Conservation (phyloP, 1,140 invertebrate genomes). For the Drosophila nikananu region DNA sequence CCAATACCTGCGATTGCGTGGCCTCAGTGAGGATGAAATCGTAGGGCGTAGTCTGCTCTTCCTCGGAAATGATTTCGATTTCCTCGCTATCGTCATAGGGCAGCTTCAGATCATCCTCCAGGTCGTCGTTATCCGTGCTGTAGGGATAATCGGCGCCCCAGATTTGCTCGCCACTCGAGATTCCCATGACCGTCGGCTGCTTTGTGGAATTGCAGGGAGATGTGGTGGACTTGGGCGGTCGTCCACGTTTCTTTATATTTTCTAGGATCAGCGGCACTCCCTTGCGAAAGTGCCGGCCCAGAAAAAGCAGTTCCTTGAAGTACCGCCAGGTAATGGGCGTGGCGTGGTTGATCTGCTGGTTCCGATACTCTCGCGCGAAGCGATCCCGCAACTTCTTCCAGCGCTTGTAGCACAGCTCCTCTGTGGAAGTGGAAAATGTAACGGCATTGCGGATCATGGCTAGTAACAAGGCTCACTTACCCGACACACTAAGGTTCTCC, state of each 20-base stretch:
- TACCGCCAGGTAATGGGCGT: slow-evolving; percentile 66
- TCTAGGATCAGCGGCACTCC: slow-evolving; percentile 66
- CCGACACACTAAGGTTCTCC: slow-evolving; percentile 61
- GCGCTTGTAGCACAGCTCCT: slow-evolving; percentile 73
- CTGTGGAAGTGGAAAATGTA: slow-evolving; percentile 23
- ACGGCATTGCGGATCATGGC: too few species aligned
- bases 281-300: slow-evolving; percentile 72
- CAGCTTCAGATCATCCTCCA: slow-evolving; percentile 52
- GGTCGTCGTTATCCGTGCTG: slow-evolving; percentile 66
- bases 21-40: slow-evolving; percentile 38
- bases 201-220: background rate
- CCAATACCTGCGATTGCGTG: slow-evolving; percentile 8
- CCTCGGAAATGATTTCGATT: slow-evolving; percentile 55
- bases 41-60: slow-evolving; percentile 34
- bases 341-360: slow-evolving; percentile 63
- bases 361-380: slow-evolving; percentile 76
- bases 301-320: slow-evolving; percentile 69
- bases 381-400: slow-evolving; percentile 81
- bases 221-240: slow-evolving; percentile 49
- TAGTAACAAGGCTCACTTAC: slow-evolving; percentile 33
- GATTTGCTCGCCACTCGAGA: slow-evolving; percentile 44
- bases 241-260: slow-evolving; percentile 63
- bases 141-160: slow-evolving; percentile 72
- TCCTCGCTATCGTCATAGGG: slow-evolving; percentile 48
- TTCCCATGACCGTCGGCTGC: background rate